A percentile compares a stretch with the other conserved stretches of the same genome.
phyloP scores from a whole-genome alignment of 2,888 invertebrate genomes.

The Trissoscelio sp. region DNA sequence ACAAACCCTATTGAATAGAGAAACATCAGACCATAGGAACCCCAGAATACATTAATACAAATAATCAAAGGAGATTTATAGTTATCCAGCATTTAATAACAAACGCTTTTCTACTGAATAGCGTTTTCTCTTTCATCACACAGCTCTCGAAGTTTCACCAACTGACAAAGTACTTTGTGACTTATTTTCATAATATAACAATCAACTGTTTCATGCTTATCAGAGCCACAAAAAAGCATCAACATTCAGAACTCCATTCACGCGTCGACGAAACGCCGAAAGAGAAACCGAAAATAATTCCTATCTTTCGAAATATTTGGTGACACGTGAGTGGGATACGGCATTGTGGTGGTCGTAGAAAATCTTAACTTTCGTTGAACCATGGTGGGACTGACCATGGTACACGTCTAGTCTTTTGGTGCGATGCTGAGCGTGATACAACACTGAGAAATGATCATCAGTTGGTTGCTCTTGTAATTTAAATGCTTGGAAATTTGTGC shows the following conservation, averaged over 20 bases:
- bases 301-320: slow-evolving; percentile 57
- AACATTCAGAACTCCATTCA: slow-evolving; percentile 21
- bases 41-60: not conserved
- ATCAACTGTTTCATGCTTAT: slow-evolving; percentile 42
- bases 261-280: slow-evolving; percentile 25
- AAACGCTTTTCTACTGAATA: slow-evolving; percentile 42
- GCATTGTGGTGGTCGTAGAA: slow-evolving; percentile 9
- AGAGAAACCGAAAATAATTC: slow-evolving; percentile 57
- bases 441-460: slow-evolving; percentile 19
- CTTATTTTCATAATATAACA: slow-evolving; percentile 33
- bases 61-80: not conserved
- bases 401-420: slow-evolving; percentile 8
- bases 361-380: slow-evolving; percentile 38
- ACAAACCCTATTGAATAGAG: not conserved
- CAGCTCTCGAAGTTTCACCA: slow-evolving; percentile 53
- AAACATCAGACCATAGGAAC: not conserved
- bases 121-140: slow-evolving; percentile 59
- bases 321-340: slow-evolving; percentile 53
- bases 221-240: slow-evolving; percentile 19
- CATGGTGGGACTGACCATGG: slow-evolving; percentile 28
- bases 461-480: too few relatives aligned
- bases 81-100: slow-evolving; percentile 32
- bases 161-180: slow-evolving; percentile 30
- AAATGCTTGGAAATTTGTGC: too few relatives aligned
- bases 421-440: slow-evolving; percentile 33